phyloP scores from a whole-genome alignment of 2,797 vertebrate genomes.

The Yasuhikotakia modesta region DNA sequence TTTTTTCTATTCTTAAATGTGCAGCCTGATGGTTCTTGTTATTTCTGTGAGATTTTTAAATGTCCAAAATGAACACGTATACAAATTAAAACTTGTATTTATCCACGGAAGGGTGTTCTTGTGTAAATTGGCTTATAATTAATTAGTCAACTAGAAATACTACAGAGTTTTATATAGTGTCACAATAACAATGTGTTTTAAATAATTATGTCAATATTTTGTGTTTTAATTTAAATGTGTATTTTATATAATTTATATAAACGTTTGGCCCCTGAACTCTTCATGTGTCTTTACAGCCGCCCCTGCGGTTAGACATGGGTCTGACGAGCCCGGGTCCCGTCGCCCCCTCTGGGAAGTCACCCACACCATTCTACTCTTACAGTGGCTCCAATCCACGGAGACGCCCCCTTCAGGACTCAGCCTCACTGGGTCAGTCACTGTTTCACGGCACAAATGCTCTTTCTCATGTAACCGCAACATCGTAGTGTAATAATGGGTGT shows the following conservation, averaged over 20 bases:
- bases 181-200: no score
- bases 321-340: conserved; percentile 83
- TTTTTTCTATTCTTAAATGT: not conserved
- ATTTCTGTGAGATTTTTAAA: not conserved
- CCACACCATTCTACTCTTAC: conserved; percentile 86
- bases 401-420: conserved; percentile 86
- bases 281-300: conserved; percentile 76
- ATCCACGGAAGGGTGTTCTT: not conserved
- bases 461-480: not conserved
- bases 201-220: no score
- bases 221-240: not conserved
- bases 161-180: no score
- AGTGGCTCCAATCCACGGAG: conserved; percentile 87
- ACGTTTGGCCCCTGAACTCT: not conserved
- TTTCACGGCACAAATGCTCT: not conserved
- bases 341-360: conserved; percentile 84
- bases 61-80: not conserved
- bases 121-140: not conserved
- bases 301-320: conserved; percentile 81
- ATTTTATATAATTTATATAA: not conserved
- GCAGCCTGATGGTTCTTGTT: not conserved
- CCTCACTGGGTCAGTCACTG: conserved; percentile 81
- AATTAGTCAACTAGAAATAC: not conserved
- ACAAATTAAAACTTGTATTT: not conserved
- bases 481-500: not conserved